Conservation (phyloP, 2,113 vertebrate species). For the Ptychochromis oligacanthus region DNA sequence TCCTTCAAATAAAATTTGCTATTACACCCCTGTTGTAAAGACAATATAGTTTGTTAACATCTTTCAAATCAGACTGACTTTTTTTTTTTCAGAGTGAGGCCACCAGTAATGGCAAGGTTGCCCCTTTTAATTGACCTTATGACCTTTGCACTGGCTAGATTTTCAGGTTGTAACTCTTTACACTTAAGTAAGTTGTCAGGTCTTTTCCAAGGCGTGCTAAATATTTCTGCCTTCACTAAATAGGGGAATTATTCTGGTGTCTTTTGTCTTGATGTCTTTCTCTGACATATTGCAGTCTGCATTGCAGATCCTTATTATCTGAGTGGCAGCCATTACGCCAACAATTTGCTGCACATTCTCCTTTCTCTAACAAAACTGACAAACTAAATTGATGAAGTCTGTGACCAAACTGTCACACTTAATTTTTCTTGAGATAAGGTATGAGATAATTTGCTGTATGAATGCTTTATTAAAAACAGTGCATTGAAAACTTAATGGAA, state of each 20-base stretch:
- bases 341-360: constrained; percentile 18
- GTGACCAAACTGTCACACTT: constrained; percentile 10
- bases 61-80: too few species aligned
- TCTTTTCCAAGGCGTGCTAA: neutral
- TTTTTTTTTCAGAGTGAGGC: too few species aligned
- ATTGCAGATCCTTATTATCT: constrained; percentile 15
- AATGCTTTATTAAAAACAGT: neutral
- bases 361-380: constrained; percentile 2
- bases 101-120: too few species aligned
- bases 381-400: constrained; percentile 20
- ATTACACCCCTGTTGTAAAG: too few species aligned
- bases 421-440: neutral
- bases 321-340: constrained; percentile 6
- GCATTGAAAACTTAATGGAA: neutral
- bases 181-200: too few species aligned
- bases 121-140: neutral
- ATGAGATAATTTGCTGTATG: neutral
- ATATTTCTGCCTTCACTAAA: neutral
- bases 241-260: neutral
- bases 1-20: neutral
- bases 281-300: neutral
- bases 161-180: neutral
- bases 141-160: neutral
- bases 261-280: neutral
- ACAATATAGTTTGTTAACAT: too few species aligned